phyloP scores from a whole-genome alignment of 2,797 vertebrate genomes.

The Enteromius trimaculatus region DNA sequence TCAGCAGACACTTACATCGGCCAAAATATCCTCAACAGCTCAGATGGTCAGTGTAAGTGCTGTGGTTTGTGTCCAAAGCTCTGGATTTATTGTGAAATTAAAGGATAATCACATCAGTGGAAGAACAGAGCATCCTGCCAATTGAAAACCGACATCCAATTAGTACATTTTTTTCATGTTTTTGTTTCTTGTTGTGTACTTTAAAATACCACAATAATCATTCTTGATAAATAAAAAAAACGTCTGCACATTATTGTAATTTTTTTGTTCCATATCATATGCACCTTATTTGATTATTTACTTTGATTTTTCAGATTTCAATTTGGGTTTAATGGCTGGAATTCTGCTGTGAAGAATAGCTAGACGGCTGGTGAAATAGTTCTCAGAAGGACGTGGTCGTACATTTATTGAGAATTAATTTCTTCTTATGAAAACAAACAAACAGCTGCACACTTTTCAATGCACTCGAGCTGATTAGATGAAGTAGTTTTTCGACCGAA shows the following conservation, averaged over 20 bases:
- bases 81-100: neutral
- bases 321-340: neutral
- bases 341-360: neutral
- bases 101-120: neutral
- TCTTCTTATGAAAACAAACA: conserved; percentile 8
- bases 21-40: neutral
- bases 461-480: neutral
- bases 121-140: neutral
- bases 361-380: neutral
- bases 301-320: neutral
- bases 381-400: neutral
- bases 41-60: neutral
- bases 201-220: conserved; percentile 1
- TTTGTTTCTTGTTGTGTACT: neutral
- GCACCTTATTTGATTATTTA: conserved; percentile 1
- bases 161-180: neutral
- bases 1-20: neutral
- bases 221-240: neutral
- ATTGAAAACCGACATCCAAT: neutral
- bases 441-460: neutral
- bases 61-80: neutral
- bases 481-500: neutral
- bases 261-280: neutral
- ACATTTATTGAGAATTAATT: neutral
- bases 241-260: neutral